Conservation (phyloP, 1,140 invertebrate genomes). For the Drosophila repletoides region DNA sequence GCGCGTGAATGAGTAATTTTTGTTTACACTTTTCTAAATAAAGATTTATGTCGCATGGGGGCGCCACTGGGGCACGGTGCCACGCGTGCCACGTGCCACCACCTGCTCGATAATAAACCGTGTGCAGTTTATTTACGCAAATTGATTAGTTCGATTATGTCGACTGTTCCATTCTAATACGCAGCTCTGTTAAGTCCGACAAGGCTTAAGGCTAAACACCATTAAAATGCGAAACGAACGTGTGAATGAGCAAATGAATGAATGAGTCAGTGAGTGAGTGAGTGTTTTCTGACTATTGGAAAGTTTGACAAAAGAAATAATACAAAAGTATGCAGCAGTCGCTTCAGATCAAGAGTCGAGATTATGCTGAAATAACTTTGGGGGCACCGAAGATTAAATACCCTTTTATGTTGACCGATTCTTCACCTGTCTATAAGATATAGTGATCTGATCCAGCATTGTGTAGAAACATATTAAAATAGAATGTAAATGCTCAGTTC, state of each 20-base stretch:
- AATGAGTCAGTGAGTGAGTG: neutral
- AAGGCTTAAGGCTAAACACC: neutral
- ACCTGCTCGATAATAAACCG: conserved; percentile 58
- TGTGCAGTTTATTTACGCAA: conserved; percentile 77
- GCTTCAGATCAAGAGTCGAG: too few species aligned
- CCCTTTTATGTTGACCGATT: too few species aligned
- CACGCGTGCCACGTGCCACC: conserved; percentile 64
- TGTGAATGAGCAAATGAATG: neutral
- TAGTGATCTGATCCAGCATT: too few species aligned
- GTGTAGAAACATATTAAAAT: too few species aligned
- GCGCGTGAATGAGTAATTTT: conserved; percentile 76
- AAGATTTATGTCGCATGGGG: conserved; percentile 72
- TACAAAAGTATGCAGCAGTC: too few species aligned
- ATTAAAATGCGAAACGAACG: neutral
- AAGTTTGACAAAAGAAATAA: too few species aligned
- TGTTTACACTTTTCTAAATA: conserved; percentile 81
- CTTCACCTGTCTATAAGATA: too few species aligned
- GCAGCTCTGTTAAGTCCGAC: neutral
- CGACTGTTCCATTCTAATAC: conserved; percentile 12
- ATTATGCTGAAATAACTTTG: too few species aligned
- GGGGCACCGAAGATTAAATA: too few species aligned
- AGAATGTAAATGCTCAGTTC: too few species aligned
- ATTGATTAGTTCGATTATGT: conserved; percentile 78
- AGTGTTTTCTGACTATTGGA: too few species aligned
- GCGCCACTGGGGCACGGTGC: neutral